Evolutionary conservation across 1,140 invertebrate genomes (phyloP).

Genomic region (Bombus soroeensis): DNA sequence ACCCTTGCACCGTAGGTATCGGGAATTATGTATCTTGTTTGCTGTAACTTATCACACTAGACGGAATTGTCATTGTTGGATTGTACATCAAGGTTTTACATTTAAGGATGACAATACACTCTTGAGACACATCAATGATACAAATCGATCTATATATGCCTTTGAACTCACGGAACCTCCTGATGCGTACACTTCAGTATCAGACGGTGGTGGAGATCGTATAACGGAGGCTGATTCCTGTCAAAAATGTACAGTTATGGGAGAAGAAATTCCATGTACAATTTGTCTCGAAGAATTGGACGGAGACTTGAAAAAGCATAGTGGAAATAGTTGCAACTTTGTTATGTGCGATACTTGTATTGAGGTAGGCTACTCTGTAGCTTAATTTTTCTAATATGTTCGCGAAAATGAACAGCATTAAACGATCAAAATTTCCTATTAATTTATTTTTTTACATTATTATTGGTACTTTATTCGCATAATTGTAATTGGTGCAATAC

Average conservation of each 20-base stretch:
- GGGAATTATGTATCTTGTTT: constrained; percentile 60
- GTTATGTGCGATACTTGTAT: constrained; percentile 86
- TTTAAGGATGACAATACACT: constrained; percentile 85
- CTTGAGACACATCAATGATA: constrained; percentile 84
- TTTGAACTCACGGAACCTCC: constrained; percentile 82
- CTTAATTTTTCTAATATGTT: neutral
- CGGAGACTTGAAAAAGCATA: constrained; percentile 84
- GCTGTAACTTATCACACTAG: constrained; percentile 65
- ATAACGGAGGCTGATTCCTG: constrained; percentile 65
- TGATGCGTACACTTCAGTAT: constrained; percentile 67
- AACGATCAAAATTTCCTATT: neutral
- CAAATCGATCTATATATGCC: constrained; percentile 84
- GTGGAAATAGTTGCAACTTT: constrained; percentile 83
- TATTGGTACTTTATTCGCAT: constrained; percentile 12
- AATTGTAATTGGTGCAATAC: neutral
- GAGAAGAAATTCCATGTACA: constrained; percentile 81
- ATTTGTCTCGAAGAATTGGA: constrained; percentile 87
- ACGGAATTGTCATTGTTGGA: constrained; percentile 59
- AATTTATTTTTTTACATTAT: constrained; percentile 1
- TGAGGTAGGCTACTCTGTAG: constrained; percentile 80
- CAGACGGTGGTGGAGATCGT: constrained; percentile 69
- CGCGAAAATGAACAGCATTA: neutral
- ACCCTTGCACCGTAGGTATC: constrained; percentile 65
- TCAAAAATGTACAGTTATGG: constrained; percentile 66
- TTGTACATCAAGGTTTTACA: constrained; percentile 68